Base-by-base conservation (phyloP, 2,113 vertebrate genomes). In the Protomyctophum bolini region DNA sequence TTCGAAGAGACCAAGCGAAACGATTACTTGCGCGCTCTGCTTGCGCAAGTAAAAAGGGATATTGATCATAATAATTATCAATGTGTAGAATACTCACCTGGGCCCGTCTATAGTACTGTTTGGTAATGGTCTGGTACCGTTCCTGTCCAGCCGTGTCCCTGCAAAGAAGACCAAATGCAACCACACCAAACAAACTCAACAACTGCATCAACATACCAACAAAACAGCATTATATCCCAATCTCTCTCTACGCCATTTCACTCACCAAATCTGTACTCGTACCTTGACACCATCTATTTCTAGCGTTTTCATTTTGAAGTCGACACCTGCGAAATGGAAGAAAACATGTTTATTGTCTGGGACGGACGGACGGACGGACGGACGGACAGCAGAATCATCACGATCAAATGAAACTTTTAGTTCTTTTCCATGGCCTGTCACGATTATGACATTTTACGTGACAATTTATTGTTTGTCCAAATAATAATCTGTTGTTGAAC, bases 101-200 rank as follows among this genome's bases (percentile, higher is more conserved):
- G 14, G 97, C 97, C 56, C 97, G 86, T 72, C 97, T 94, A 85
- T 98, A 99, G 90, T 99, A 99, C 94, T 99, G 97, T 76, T 98
- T 98, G 64, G 97, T 98, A 81, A 98, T 98, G 65, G 96, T 98
- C 90, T 98, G 96, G 81, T 98, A 99, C 62, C 97, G 92, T 80
- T 98, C 97, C 90, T 99, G 97, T 7, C 97, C 97, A 0, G 97
- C 97, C 0, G 97, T 99, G 88, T 99, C 97, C 97, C 97, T 99
- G 88, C 21, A 72, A 6, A 80, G 52, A 72, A 21, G 6, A 83
- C 62, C 83, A 66, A 86, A 78, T 50, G 82, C n/a, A 56, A 46
- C 29, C 57, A 65, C 4, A n/a, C 9, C 49, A 12, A 29, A 45
- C 6, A 6, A 33, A 56, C 6, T 41, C n/a, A 45, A 11, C 41